Evolutionary conservation across 2,113 vertebrate genomes (phyloP), one percentile per base, ranked within the genome.

Genomic region (Cyprinodon tularosa): DNA sequence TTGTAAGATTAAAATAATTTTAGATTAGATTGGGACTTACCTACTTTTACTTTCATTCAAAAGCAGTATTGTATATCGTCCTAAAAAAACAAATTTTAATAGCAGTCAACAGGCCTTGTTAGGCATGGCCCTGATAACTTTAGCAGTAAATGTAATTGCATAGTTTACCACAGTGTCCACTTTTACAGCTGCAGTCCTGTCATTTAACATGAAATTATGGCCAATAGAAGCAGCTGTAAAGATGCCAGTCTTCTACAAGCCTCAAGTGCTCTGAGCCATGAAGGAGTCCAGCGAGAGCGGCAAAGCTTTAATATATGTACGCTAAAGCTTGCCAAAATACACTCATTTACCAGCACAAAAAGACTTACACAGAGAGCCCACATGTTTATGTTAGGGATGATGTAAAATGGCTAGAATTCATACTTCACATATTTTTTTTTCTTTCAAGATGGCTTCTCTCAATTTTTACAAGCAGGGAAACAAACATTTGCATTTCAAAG

Each of bases 401-500:
- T 94, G 92, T 93, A 81, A 94, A 95, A 90, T 84, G 89, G 86
- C 76, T 81, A 87, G 84, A 93, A 93, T 94, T 92, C 86, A 93
- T 83, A 93, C 92, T 93, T 93, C 90, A 91, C 92, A 88, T 90
- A 79, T 88, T 93, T 91, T 81, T 86, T 70, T 82, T 84, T 89
- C 50, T 91, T 78, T 36, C 4, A 90, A 91, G 85, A 89, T 85
- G 76, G 70, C 78, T 50, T 76, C 81, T 84, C 82, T 89, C 78
- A 69, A 81, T 86, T 88, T 86, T 79, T 78, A 86, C 70, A 3
- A 68, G 85, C 76, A 73, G 89, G 84, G 89, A 93, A 92, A 93
- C 89, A 92, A 89, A 90, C 85, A 93, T 94, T 94, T 94, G 88
- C 90, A 91, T 94, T 93, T 95, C 90, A 94, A 94, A 94, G 92